Base-by-base conservation (phyloP, 2,888 invertebrate species). In the Dicycla oo region DNA sequence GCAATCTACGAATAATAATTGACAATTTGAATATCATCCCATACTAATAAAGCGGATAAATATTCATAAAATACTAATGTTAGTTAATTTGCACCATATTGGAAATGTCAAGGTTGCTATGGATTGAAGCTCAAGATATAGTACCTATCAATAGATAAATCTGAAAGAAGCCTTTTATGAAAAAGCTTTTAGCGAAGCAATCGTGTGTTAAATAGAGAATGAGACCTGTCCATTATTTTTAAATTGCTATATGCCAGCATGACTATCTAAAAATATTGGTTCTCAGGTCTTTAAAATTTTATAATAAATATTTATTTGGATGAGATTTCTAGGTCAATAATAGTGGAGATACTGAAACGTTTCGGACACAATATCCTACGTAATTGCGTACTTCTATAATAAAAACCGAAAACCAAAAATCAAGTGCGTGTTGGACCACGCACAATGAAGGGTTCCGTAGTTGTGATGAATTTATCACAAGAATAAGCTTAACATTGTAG, bases 31-130 rank as follows among this genome's bases (percentile, higher is more conserved):
- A 34, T 4, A 53, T 2, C 4, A 38, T 40, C 2, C 43, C 40
- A 26, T 75, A 60, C 2, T 30, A 51, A 34, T 20, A 45, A 30
- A n/a, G 13, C 20, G n/a, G 58, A 70, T 69, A 49, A n/a, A 78
- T 77, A 65, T 58, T 72, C 61, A 78, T 62, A 57, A 62, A 64
- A 62, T 38, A 47, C 45, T 18, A 34, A 51, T 66, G 40, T 53
- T 58, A 51, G 54, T 57, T 74, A 63, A 66, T 70, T 61, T 57
- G 40, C 61, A 66, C 81, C 73, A 63, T 75, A 71, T 76, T 13
- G 10, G 47, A 82, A 86, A 87, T 85, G 87, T 87, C 87, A 86
- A 87, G 87, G 86, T 23, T 40, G 1, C n/a, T 23, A 34, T 18
- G 40, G 6, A 75, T 60, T 71, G 43, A 61, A 26, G n/a, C 0